Evolutionary conservation across 2,113 vertebrate species (phyloP), one percentile per base, ranked within the genome.

Genomic region (Corythoichthys haematopterus): DNA sequence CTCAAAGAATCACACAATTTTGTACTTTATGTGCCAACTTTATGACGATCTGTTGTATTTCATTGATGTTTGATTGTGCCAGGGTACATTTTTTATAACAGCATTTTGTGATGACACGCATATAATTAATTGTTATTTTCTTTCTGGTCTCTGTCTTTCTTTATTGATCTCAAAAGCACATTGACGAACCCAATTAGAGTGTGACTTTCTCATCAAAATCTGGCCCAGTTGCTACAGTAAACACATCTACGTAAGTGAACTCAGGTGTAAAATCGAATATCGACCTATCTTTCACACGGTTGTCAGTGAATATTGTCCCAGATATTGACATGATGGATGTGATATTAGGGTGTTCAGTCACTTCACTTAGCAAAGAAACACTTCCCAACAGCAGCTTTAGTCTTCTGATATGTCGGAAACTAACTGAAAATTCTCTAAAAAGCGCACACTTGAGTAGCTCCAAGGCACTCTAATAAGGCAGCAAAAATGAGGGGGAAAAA

Each of bases 341-440:
- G 10, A 45, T 45, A 9, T 1, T 45, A 43, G n/a, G 9, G 16
- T 45, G 40, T 12, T 62, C 45, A 13, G 40, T 28, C 14, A 62
- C 37, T 62, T 62, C 55, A 62, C 40, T 40, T 60, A 38, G 58
- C 58, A 10, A 36, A 37, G 58, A 37, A n/a, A 60, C 58, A 3
- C 53, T 56, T 56, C 33, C 33, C 11, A 20, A 33, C n/a, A 62
- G n/a, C 6, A 5, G 4, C 40, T 12, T 14, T 3, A 8, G 38
- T 43, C 16, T 43, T 60, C 37, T 62, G 60, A 33, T 62, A n/a
- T 46, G 60, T 46, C 12, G n/a, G 40, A 46, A 62, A 62, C 38
- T 28, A 46, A 28, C 60, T 45, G 60, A 62, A 62, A 10, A 20
- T 33, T 62, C 3, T 46, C n/a, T 13, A 33, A 62, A 46, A 46